Evolutionary conservation across 1,140 invertebrate species (phyloP).

Genomic region (Trinorchestia longiramus): DNA sequence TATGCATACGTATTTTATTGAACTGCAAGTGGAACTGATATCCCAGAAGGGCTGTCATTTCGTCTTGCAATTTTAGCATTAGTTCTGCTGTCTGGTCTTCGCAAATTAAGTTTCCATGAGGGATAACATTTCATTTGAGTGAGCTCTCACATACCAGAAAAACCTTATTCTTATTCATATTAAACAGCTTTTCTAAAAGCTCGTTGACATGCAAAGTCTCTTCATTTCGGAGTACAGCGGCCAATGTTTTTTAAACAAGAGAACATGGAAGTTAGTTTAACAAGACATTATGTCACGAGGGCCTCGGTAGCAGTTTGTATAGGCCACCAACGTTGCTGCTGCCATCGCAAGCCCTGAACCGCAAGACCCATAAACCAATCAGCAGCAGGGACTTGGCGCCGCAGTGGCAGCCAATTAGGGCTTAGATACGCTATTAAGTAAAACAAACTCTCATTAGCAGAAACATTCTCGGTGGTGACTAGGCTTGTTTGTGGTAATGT

Average conservation of each 20-base stretch:
- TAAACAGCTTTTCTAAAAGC: not conserved
- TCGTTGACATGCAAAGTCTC: not conserved
- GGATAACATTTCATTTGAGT: not conserved
- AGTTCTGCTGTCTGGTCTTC: not conserved
- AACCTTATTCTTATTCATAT: not conserved
- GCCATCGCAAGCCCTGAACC: not conserved
- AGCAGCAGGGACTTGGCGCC: not conserved
- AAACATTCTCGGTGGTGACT: not conserved
- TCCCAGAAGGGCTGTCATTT: not conserved
- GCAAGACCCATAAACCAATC: not conserved
- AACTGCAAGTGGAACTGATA: not conserved
- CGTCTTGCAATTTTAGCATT: not conserved
- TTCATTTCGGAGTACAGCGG: not conserved
- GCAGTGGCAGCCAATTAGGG: slow-evolving; percentile 23
- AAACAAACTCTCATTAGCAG: slow-evolving; percentile 13
- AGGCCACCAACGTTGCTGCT: not conserved
- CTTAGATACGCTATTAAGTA: not conserved
- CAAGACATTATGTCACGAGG: not conserved
- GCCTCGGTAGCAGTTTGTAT: not conserved
- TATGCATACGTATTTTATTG: too few relatives aligned
- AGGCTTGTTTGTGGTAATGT: not conserved
- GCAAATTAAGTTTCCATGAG: not conserved
- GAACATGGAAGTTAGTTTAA: not conserved
- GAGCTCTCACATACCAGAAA: not conserved
- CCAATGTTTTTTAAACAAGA: not conserved